Evolutionary conservation across 2,888 invertebrate species (phyloP).

Genomic region (Spisula subtruncata): DNA sequence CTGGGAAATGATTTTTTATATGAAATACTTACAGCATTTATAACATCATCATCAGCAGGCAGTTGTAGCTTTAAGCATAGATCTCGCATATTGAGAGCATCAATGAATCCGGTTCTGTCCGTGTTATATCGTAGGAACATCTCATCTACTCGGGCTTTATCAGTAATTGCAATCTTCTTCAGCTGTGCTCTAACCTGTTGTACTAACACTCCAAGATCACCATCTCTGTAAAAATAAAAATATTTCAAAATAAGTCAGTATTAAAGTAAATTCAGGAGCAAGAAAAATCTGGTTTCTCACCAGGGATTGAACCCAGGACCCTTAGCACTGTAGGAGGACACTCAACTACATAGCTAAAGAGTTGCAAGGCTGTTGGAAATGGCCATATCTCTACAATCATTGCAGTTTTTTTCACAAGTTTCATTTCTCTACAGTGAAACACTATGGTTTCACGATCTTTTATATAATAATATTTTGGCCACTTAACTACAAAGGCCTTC

Average conservation of each 20-base stretch:
- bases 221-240: slow-evolving; percentile 76
- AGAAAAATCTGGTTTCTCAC: too few relatives aligned
- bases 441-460: too few relatives aligned
- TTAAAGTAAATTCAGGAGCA: too few relatives aligned
- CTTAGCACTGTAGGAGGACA: too few relatives aligned
- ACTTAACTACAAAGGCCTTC: too few relatives aligned
- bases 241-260: not conserved
- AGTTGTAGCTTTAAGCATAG: slow-evolving; percentile 86
- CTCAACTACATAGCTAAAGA: too few relatives aligned
- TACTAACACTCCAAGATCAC: slow-evolving; percentile 84
- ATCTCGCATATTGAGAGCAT: slow-evolving; percentile 85
- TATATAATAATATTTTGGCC: too few relatives aligned
- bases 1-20: not conserved
- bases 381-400: too few relatives aligned
- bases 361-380: too few relatives aligned
- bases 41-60: slow-evolving; percentile 87
- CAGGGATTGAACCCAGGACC: too few relatives aligned
- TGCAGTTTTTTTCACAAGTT: too few relatives aligned
- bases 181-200: slow-evolving; percentile 86
- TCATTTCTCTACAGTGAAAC: too few relatives aligned
- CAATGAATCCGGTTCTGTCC: slow-evolving; percentile 86
- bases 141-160: slow-evolving; percentile 85
- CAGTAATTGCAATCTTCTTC: slow-evolving; percentile 87
- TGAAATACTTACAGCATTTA: slow-evolving; percentile 83
- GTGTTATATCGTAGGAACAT: slow-evolving; percentile 87